Conservation (phyloP, 2,113 vertebrate genomes). For the Menura novaehollandiae region DNA sequence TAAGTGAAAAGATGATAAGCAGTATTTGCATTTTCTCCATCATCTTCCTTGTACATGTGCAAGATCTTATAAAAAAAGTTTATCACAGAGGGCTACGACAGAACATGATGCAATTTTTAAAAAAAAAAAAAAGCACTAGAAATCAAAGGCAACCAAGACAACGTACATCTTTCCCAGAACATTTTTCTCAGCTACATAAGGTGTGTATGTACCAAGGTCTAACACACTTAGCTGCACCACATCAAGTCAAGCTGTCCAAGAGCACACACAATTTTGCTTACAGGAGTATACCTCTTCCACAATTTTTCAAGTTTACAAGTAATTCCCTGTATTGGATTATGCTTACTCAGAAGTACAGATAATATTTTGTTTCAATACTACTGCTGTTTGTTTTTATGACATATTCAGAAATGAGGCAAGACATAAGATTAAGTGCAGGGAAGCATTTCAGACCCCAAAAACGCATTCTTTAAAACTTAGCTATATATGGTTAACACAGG, state of each 20-base stretch:
- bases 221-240: constrained; percentile 53
- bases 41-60: constrained; percentile 29
- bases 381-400: background rate
- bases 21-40: constrained; percentile 48
- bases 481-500: constrained; percentile 10
- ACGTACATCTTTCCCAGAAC: background rate
- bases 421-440: constrained; percentile 48
- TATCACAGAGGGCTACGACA: constrained; percentile 40
- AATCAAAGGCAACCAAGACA: constrained; percentile 63
- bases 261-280: constrained; percentile 44
- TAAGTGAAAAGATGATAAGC: constrained; percentile 48
- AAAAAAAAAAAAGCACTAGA: constrained; percentile 3
- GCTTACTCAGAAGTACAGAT: constrained; percentile 22
- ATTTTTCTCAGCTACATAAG: constrained; percentile 28
- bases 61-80: constrained; percentile 56
- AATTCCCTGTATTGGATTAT: constrained; percentile 22
- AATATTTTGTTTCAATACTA: constrained; percentile 49
- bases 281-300: background rate
- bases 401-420: constrained; percentile 50
- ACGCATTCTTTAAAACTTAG: constrained; percentile 1
- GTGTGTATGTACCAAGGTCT: constrained; percentile 31
- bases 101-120: constrained; percentile 1
- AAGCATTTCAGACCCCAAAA: constrained; percentile 59
- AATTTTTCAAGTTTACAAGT: constrained; percentile 38
- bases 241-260: constrained; percentile 38